Evolutionary conservation across 2,888 invertebrate genomes (phyloP).

Genomic region (Andrena bicolor): DNA sequence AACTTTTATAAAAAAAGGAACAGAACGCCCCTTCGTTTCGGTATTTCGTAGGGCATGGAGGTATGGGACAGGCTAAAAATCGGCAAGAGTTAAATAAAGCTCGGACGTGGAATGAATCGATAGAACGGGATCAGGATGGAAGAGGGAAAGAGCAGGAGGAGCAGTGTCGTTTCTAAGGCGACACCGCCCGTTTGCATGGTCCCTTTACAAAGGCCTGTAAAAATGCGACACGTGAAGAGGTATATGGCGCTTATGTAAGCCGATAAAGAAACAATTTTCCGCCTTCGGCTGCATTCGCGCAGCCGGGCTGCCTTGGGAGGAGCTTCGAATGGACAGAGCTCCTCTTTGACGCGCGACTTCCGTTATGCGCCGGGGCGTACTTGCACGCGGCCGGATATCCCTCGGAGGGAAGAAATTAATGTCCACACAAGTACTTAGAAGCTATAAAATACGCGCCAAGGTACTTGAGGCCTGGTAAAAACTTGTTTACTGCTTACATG

Average conservation of each 20-base stretch:
- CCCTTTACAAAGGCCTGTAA: neutral
- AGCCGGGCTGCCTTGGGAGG: neutral
- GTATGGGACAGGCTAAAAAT: too few relatives aligned
- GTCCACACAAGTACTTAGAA: neutral
- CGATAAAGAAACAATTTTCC: conserved; percentile 18
- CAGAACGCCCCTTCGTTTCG: neutral
- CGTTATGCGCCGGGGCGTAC: neutral
- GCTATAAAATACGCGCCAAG: neutral
- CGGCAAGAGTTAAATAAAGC: neutral
- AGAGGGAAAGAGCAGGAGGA: neutral
- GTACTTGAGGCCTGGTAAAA: neutral
- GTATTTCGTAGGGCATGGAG: too few relatives aligned
- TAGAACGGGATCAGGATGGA: neutral
- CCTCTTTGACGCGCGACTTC: neutral
- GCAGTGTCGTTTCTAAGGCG: neutral
- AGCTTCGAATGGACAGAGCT: conserved; percentile 4
- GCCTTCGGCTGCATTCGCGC: neutral
- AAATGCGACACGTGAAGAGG: conserved; percentile 7
- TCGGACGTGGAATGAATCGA: neutral
- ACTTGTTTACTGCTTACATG: neutral
- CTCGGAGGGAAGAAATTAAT: neutral
- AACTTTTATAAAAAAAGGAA: neutral
- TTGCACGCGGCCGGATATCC: neutral
- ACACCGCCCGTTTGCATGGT: neutral
- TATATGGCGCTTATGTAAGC: conserved; percentile 10